Percentiles rank a stretch among this genome's conserved stretches.
phyloP scores from a whole-genome alignment of 2,797 vertebrate genomes.

The Setipinna tenuifilis region DNA sequence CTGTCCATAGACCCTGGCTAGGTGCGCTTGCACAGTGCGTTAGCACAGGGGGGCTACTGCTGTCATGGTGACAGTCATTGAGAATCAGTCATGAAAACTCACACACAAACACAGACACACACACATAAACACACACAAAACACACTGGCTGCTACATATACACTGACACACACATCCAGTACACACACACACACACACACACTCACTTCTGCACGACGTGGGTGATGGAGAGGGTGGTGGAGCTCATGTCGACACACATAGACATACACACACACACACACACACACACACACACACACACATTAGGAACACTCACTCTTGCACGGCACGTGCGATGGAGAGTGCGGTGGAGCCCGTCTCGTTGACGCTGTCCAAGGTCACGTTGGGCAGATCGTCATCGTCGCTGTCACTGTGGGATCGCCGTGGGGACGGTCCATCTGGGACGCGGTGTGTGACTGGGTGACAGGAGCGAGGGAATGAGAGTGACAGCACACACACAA shows the following conservation, averaged over 20 bases:
- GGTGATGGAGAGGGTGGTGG: too few relatives aligned
- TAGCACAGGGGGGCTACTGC: too few relatives aligned
- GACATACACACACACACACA: constrained; percentile 24
- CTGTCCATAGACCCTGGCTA: too few relatives aligned
- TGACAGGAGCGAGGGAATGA: background rate
- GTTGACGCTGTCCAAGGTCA: constrained; percentile 90
- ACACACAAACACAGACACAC: constrained; percentile 9
- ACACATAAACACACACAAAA: background rate
- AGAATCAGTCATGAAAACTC: background rate
- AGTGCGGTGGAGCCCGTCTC: constrained; percentile 89
- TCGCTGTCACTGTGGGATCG: constrained; percentile 80
- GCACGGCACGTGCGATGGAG: constrained; percentile 88
- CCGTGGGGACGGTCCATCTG: constrained; percentile 50
- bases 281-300: background rate
- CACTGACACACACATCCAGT: too few relatives aligned
- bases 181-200: too few relatives aligned
- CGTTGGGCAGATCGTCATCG: constrained; percentile 89
- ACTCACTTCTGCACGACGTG: too few relatives aligned
- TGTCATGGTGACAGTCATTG: too few relatives aligned
- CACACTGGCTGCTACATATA: too few relatives aligned
- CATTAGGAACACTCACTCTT: constrained; percentile 82
- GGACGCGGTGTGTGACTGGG: constrained; percentile 46
- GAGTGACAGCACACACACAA: background rate
- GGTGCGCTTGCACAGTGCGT: too few relatives aligned
- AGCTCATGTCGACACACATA: background rate